phyloP scores from a whole-genome alignment of 1,140 invertebrate species.

The Aphelinus atriplicis region DNA sequence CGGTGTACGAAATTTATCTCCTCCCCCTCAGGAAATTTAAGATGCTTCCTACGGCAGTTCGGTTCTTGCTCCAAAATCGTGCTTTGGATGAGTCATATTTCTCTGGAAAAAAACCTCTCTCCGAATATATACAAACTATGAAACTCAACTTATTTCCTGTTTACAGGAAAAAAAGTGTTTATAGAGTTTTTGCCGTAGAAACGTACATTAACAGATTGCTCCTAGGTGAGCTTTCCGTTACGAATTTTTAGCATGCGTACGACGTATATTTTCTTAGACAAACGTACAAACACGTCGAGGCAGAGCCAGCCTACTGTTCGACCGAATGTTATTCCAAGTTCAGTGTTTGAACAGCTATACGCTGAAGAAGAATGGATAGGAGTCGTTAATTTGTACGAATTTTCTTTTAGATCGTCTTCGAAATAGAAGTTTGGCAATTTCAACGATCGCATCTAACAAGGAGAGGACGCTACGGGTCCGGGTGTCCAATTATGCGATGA shows the following conservation, averaged over 20 bases:
- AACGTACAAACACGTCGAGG: slow-evolving; percentile 9
- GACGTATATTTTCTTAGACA: slow-evolving; percentile 23
- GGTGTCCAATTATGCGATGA: too few relatives aligned
- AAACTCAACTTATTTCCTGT: background rate
- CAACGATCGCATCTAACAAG: too few relatives aligned
- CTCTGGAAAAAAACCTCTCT: too few relatives aligned
- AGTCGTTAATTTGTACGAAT: slow-evolving; percentile 10
- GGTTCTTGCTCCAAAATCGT: too few relatives aligned
- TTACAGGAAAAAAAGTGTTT: slow-evolving; percentile 6
- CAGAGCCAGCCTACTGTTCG: background rate
- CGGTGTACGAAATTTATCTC: too few relatives aligned
- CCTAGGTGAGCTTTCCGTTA: background rate
- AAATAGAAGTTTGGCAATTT: background rate
- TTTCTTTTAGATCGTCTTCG: background rate
- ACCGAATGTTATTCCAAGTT: slow-evolving; percentile 16
- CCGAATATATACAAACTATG: too few relatives aligned
- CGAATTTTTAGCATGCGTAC: background rate
- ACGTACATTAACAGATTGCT: slow-evolving; percentile 26
- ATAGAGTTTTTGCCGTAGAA: background rate
- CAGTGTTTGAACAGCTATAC: slow-evolving; percentile 13
- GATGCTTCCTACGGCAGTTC: too few relatives aligned
- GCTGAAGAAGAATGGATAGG: background rate
- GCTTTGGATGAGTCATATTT: too few relatives aligned
- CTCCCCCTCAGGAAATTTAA: too few relatives aligned
- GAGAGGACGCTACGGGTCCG: too few relatives aligned